A percentile compares a stretch with the other conserved stretches of the same genome.
phyloP scores from a whole-genome alignment of 1,140 invertebrate species.

The Eumeta japonica region DNA sequence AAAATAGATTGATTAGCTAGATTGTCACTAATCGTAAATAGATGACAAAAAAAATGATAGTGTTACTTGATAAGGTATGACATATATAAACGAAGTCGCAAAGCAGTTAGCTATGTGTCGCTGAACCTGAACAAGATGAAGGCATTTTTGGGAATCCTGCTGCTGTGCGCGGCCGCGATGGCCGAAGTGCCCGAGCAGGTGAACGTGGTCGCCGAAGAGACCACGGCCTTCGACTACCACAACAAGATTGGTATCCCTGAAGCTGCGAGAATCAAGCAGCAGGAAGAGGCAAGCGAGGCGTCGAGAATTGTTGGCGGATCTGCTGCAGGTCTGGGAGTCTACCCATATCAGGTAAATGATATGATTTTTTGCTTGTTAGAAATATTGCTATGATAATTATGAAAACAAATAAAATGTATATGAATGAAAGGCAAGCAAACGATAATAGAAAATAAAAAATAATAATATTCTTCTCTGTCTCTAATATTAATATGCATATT shows the following conservation, averaged over 20 bases:
- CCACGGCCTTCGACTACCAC: conserved; percentile 21
- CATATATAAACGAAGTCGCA: too few species aligned
- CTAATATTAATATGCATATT: too few species aligned
- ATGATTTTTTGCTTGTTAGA: background rate
- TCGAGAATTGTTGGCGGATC: conserved; percentile 20
- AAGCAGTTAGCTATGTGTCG: too few species aligned
- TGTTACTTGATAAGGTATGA: too few species aligned
- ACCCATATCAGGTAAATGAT: conserved; percentile 20
- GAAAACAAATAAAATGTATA: conserved; percentile 1
- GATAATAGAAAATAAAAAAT: too few species aligned
- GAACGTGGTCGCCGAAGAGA: conserved; percentile 4
- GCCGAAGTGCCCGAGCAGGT: too few species aligned
- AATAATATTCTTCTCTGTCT: too few species aligned
- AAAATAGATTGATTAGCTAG: too few species aligned
- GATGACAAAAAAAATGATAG: too few species aligned
- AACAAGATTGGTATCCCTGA: conserved; percentile 7
- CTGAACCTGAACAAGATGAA: too few species aligned
- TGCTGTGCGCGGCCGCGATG: conserved; percentile 12
- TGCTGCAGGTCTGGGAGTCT: conserved; percentile 16
- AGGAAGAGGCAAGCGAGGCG: conserved; percentile 6
- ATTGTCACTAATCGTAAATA: too few species aligned
- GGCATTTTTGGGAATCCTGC: too few species aligned
- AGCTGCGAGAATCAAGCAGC: conserved; percentile 7
- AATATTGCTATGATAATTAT: background rate
- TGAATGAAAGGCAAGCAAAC: conserved; percentile 7